phyloP scores from a whole-genome alignment of 2,113 vertebrate species.

The Entomyzon cyanotis region DNA sequence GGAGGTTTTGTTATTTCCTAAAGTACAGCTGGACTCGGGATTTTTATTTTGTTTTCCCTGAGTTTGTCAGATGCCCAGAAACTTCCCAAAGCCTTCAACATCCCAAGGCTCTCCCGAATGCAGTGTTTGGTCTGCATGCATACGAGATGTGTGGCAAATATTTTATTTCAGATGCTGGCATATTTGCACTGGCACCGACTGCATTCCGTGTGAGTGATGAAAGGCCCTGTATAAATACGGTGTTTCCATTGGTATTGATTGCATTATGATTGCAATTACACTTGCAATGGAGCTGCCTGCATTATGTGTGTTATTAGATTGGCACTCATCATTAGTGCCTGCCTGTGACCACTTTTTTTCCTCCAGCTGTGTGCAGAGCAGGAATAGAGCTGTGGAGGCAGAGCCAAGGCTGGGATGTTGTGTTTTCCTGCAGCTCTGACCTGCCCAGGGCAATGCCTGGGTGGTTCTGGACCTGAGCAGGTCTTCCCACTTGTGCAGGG shows the following conservation, averaged over 20 bases:
- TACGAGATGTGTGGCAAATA: constrained; percentile 57
- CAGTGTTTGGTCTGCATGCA: constrained; percentile 55
- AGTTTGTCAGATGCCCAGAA: neutral
- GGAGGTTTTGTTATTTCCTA: neutral
- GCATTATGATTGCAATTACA: constrained; percentile 49
- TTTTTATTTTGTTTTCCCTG: neutral
- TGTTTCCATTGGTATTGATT: constrained; percentile 58
- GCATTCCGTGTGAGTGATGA: constrained; percentile 64
- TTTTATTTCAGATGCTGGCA: constrained; percentile 62
- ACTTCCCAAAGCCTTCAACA: neutral
- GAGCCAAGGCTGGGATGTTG: neutral
- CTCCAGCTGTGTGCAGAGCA: rapidly evolving
- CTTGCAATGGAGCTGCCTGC: constrained; percentile 28
- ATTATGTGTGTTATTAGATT: neutral
- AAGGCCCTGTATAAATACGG: constrained; percentile 67
- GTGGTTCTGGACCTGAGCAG: neutral
- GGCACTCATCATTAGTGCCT: neutral
- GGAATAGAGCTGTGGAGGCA: neutral
- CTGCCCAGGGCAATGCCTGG: neutral
- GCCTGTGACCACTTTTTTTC: neutral
- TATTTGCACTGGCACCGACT: constrained; percentile 64
- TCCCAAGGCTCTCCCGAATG: neutral
- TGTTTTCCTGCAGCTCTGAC: neutral
- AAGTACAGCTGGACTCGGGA: neutral
- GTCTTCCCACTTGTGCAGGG: neutral